A percentile compares a stretch with the other conserved stretches of the same genome.
phyloP scores from a whole-genome alignment of 2,888 invertebrate species.

The Carcina quercana region DNA sequence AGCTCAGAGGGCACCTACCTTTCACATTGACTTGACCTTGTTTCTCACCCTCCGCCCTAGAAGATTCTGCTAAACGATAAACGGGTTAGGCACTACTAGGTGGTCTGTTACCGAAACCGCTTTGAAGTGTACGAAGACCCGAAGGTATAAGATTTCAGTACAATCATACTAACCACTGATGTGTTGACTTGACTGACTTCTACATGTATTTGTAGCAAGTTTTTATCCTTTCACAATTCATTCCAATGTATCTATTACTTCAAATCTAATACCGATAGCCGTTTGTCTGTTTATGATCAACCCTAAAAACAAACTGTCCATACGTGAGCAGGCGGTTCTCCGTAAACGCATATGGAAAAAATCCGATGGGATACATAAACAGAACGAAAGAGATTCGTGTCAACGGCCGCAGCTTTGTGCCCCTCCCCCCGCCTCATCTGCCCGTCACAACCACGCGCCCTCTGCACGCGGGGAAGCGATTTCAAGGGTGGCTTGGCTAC shows the following conservation, averaged over 20 bases:
- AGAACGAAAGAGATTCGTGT: slow-evolving; percentile 61
- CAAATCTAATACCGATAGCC: too few relatives aligned
- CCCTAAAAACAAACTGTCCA: slow-evolving; percentile 47
- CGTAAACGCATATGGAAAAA: slow-evolving; percentile 54
- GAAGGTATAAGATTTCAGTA: too few relatives aligned
- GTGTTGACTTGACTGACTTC: too few relatives aligned
- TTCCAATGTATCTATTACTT: too few relatives aligned
- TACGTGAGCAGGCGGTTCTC: slow-evolving; percentile 46
- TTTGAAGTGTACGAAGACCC: too few relatives aligned
- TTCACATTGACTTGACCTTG: slow-evolving; percentile 1
- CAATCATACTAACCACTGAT: too few relatives aligned
- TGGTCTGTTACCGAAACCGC: too few relatives aligned
- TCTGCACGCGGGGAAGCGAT: slow-evolving; percentile 48
- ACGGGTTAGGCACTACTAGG: too few relatives aligned
- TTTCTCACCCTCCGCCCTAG: slow-evolving; percentile 16
- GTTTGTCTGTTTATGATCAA: slow-evolving; percentile 32
- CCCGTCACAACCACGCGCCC: slow-evolving; percentile 27
- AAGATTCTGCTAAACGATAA: too few relatives aligned
- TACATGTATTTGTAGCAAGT: too few relatives aligned
- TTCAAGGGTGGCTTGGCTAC: slow-evolving; percentile 55
- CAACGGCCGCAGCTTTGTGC: slow-evolving; percentile 61
- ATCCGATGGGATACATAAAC: slow-evolving; percentile 62
- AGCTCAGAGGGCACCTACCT: not conserved
- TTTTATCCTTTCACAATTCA: too few relatives aligned
- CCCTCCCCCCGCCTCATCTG: slow-evolving; percentile 24